Evolutionary conservation across 35 echinoderm and acorn worm species (phyloP), one percentile per base, ranked within the genome.

Genomic region (Chiridota heheva): DNA sequence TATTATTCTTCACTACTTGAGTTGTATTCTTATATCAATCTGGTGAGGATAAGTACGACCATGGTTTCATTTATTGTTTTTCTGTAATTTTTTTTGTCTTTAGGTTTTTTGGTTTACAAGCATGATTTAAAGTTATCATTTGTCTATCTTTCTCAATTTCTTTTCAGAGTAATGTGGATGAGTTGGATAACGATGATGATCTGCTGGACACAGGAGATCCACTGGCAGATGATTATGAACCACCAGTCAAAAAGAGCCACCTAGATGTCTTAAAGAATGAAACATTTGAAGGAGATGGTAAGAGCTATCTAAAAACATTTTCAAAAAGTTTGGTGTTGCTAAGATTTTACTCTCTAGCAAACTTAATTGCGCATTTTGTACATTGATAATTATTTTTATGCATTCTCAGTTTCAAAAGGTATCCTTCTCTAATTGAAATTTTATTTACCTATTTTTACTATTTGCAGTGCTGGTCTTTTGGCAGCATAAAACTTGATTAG

Each of bases 271-370:
- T 45, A 76, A 61, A 40, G 17, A 85, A 79, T 72, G 91, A 95
- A 53, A 95, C 86, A 55, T 95, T 95, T 95, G 91, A 95, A 84
- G 91, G 77, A 62, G 85, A 84, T 60, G 86, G 91, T 95, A 75
- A 85, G n/a, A 24, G 1, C 0, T 73, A 36, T 8, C 10, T 12
- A 55, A 55, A 55, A 13, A 55, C 22, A 13, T 55, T 55, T 55
- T 12, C 12, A 55, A 13, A 12, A 12, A 55, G 48, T 13, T 22
- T 13, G 12, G 12, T 55, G 12, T 55, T 12, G 22, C 12, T 12
- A 55, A 55, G 22, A 22, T 13, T 55, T 13, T 55, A 55, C 35
- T n/a, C 26, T 65, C 35, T 13, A 22, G 22, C 12, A 13, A 53
- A 13, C 12, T 13, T 53, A 13, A 53, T 13, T 12, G 12, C 12